Conservation (phyloP, 2,113 vertebrate species). For the Clarias gariepinus region DNA sequence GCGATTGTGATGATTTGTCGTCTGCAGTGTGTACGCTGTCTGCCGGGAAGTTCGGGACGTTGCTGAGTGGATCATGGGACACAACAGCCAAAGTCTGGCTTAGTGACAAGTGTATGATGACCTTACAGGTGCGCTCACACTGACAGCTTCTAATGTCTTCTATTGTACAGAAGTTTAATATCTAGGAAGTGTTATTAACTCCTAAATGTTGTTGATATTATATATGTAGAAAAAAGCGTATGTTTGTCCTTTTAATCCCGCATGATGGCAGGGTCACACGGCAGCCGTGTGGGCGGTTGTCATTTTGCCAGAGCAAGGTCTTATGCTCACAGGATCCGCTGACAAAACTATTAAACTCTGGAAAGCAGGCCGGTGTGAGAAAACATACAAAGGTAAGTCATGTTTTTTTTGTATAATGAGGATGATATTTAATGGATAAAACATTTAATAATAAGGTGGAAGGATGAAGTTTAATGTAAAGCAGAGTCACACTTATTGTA, state of each 20-base stretch:
- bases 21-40: constrained; percentile 90
- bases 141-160: neutral
- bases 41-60: constrained; percentile 93
- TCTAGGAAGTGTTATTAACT: neutral
- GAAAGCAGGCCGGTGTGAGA: constrained; percentile 96
- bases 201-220: neutral
- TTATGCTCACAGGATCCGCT: constrained; percentile 96
- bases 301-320: constrained; percentile 91
- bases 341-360: constrained; percentile 97
- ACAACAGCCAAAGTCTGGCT: constrained; percentile 96
- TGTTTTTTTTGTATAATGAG: neutral
- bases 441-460: neutral
- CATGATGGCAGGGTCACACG: constrained; percentile 81
- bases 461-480: neutral
- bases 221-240: too few relatives aligned
- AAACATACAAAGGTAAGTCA: constrained; percentile 82
- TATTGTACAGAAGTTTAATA: neutral
- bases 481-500: neutral
- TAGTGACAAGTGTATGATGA: constrained; percentile 98
- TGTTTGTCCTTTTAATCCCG: neutral
- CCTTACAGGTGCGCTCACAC: constrained; percentile 81
- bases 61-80: constrained; percentile 97
- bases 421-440: neutral
- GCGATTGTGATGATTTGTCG: neutral
- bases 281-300: constrained; percentile 94